Conservation (phyloP, 2,797 vertebrate species). For the Perodicticus potto region DNA sequence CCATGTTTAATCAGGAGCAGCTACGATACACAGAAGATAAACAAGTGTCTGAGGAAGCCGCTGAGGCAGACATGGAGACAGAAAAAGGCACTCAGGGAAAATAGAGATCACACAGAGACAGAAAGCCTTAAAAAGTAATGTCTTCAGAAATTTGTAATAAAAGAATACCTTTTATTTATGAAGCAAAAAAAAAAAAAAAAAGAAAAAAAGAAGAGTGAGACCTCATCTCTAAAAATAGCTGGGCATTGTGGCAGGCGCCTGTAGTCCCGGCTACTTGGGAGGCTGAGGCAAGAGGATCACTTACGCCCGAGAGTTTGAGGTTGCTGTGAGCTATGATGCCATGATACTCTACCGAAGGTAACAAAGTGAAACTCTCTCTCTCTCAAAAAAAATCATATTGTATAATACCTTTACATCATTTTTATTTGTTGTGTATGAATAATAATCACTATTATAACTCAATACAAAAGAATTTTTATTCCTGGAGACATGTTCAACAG, state of each 20-base stretch:
- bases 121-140: neutral
- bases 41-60: conserved; percentile 23
- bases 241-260: too few species aligned
- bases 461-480: conserved; percentile 32
- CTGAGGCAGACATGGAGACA: neutral
- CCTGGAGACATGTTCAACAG: neutral
- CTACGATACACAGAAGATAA: conserved; percentile 15
- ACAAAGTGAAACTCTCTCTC: too few species aligned
- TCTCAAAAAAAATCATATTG: neutral
- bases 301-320: too few species aligned
- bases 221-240: too few species aligned
- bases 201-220: too few species aligned
- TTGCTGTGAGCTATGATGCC: too few species aligned
- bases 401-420: neutral
- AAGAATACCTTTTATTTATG: neutral
- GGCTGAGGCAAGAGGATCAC: too few species aligned
- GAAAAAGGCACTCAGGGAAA: neutral
- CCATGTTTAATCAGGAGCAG: conserved; percentile 8
- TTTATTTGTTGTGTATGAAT: neutral
- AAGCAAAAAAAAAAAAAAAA: neutral
- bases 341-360: too few species aligned
- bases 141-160: neutral
- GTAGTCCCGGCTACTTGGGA: too few species aligned
- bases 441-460: conserved; percentile 53
- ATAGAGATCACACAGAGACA: neutral